Base-by-base conservation (phyloP, 2,113 vertebrate genomes). In the Hyla sarda region DNA sequence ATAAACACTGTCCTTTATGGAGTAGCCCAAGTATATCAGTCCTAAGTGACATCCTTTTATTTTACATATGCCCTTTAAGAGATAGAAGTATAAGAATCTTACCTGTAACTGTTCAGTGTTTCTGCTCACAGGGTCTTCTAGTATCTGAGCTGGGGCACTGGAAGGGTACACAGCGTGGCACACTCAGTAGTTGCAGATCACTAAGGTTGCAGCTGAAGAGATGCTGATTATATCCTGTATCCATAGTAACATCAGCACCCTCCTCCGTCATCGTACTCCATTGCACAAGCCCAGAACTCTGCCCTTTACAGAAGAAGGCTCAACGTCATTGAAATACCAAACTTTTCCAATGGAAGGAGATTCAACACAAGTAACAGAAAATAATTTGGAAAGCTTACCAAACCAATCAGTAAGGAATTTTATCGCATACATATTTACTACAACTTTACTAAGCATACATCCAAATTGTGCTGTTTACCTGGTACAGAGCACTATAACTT, bases 241-340 rank as follows among this genome's bases (percentile, higher is more conserved):
- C 84, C 48, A 7, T 85, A 79, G 84, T 58, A 79, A 85, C 75
- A 52, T 41, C 41, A 76, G 72, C 82, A 84, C 65, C 84, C 34
- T 62, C 67, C 30, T 79, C 75, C 75, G 84, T 85, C 84, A 85
- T 79, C 19, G 10, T 41, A 32, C 17, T 25, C 28, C 11, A 78
- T 34, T 50, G 73, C 73, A 85, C 25, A 75, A 77, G 7, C 45
- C 17, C 23, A 21, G 45, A 1, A 71, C 74, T 60, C 83, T 47
- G 71, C 75, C 83, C 83, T 67, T 58, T 67, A 11, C 23, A 56
- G 69, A 84, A 69, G 11, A 11, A 23, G 45, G 58, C 30, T 30
- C 30, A 7, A 1, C 30, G 34, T 69, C 65, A 34, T 19, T 69
- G 28, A 62, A 12, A 41, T 41, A 62, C n/a, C 58, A 9, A 3